Evolutionary conservation across 2,113 vertebrate genomes (phyloP), one percentile per base, ranked within the genome.

Genomic region (Porphyrio hochstetteri): DNA sequence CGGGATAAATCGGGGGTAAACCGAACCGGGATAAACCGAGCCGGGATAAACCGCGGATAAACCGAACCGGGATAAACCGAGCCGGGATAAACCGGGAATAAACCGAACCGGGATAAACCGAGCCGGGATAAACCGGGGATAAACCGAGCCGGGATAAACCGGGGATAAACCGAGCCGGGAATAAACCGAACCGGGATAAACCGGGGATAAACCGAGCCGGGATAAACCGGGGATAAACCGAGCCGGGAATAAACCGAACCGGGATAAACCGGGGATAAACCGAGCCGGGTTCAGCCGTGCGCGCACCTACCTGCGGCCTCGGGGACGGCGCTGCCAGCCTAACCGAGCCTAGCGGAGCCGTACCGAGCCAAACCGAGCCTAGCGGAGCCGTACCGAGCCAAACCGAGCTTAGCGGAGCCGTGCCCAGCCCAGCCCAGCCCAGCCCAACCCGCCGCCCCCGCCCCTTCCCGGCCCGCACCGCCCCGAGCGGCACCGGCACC

Each of bases 401-500:
- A 11, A 63, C 59, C 70, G 52, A 42, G 63, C 83, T 27, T 7
- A 10, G 31, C 64, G 24, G 48, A 7, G 23, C 68, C 60, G 53
- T 16, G 48, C 65, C 65, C 42, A 23, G 46, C 55, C 50, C 29
- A 63, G 56, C 71, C 48, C 29, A 63, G 56, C 71, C 48, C 55
- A 80, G 65, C 81, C 76, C 88, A 70, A 15, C 68, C 57, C 48
- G 55, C 81, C 90, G 90, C 90, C 82, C 78, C 90, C 94, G 87
- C 93, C 93, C 93, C 88, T 92, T 79, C 76, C 85, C 85, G 65
- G 74, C 25, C 92, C 92, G 90, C 92, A 82, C 92, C 94, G 89
- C 92, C 94, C 94, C 89, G 89, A 76, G 92, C 76, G 78, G 91
- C 93, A 92, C 85, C 93, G 93, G 93, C 95, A 5, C 93, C 95